Evolutionary conservation across 2,888 invertebrate genomes (phyloP), one percentile per base, ranked within the genome.

Genomic region (Drosophila greeni): DNA sequence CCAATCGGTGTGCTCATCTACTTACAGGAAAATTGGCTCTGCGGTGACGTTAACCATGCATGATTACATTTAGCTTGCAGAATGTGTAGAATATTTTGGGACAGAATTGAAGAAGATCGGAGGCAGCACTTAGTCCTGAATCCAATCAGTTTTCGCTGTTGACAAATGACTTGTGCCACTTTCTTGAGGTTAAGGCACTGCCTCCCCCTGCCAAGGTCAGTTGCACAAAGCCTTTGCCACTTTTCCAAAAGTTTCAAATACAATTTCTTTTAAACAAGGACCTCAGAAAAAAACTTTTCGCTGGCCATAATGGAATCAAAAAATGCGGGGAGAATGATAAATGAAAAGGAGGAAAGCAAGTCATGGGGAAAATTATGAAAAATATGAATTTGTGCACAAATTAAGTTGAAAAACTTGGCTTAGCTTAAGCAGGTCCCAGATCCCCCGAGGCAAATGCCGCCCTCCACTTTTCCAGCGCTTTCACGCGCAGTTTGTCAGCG

Each of bases 91-190:
- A 20, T 26, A 43, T 16, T 12, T 16, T 16, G 5, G 14, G 3
- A 5, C 2, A 1, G 2, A 24, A 9, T n/a, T 11, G 24, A 16
- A 9, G 14, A 9, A 36, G 29, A 43, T 59, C 47, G 43, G 37
- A 43, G 16, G 14, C 18, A 14, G 48, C 70, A 60, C 76, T 73
- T 66, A 60, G 70, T 59, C 62, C 59, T 68, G 57, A 71, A 81
- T 77, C 78, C 78, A 78, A 81, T 81, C 78, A 75, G 81, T 72
- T 70, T 59, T 33, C 20, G 53, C 43, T 70, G 74, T 75, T 78
- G 78, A 81, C 81, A 78, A 81, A 78, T 78, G 78, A 67, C 74
- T 78, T 81, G 75, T 77, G 81, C 75, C 78, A 81, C 78, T 72
- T 78, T 81, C 74, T 75, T 66, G 54, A 39, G 42, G 42, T 42